phyloP scores from a whole-genome alignment of 2,113 vertebrate species.

The Microcebus tavaratra region DNA sequence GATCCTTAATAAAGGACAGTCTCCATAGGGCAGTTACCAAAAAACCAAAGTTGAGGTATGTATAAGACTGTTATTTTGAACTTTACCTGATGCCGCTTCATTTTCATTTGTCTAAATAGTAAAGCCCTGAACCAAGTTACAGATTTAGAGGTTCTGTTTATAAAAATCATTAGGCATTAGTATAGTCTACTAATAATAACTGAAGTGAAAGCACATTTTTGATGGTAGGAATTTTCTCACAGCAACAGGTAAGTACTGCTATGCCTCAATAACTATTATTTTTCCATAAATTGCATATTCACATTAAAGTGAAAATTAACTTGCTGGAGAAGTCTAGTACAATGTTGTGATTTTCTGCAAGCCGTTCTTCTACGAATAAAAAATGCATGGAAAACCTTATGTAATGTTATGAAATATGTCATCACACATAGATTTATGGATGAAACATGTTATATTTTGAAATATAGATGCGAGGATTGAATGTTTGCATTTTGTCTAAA shows the following conservation, averaged over 20 bases:
- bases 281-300: conserved; percentile 63
- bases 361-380: conserved; percentile 61
- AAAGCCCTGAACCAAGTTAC: conserved; percentile 51
- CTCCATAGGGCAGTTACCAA: conserved; percentile 82
- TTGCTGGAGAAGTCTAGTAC: conserved; percentile 55
- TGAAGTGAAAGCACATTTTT: conserved; percentile 56
- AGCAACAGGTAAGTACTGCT: conserved; percentile 81
- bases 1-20: conserved; percentile 85
- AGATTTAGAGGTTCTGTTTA: conserved; percentile 48
- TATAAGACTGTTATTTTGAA: conserved; percentile 47
- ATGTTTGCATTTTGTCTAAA: conserved; percentile 59
- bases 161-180: conserved; percentile 43
- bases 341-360: conserved; percentile 69
- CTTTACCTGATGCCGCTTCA: neutral
- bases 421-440: conserved; percentile 68
- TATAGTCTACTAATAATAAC: conserved; percentile 5
- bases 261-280: conserved; percentile 59
- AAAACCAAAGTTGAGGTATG: neutral
- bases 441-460: conserved; percentile 64
- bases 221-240: conserved; percentile 62
- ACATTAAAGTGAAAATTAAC: conserved; percentile 72
- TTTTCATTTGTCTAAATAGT: conserved; percentile 63
- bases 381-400: conserved; percentile 54
- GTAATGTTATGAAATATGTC: conserved; percentile 72
- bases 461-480: conserved; percentile 61